A percentile compares a stretch with the other conserved stretches of the same genome.
phyloP scores from a whole-genome alignment of 2,797 vertebrate genomes.

The Lycodopsis pacificus region DNA sequence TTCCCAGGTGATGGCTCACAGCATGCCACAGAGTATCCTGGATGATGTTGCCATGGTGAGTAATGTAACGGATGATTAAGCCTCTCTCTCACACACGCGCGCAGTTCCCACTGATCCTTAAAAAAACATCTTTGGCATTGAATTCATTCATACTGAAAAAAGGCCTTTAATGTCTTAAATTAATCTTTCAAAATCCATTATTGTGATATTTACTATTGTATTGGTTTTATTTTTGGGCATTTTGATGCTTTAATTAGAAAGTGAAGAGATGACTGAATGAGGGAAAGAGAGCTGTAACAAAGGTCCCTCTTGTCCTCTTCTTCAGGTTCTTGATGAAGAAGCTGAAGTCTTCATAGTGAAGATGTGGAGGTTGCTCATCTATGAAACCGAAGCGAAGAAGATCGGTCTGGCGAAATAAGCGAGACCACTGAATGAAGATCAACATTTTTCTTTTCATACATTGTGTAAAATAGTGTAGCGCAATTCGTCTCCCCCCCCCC shows the following conservation, averaged over 20 bases:
- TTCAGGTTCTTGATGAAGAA: constrained; percentile 98
- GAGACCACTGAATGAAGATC: constrained; percentile 47
- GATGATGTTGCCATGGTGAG: constrained; percentile 99
- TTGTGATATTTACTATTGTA: no score
- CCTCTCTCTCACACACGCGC: not conserved
- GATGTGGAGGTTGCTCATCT: constrained; percentile 99
- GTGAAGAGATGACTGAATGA: not conserved
- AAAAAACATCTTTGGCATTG: not conserved
- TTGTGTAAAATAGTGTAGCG: constrained; percentile 63
- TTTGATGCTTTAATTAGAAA: not conserved
- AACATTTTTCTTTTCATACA: constrained; percentile 35
- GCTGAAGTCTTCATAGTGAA: constrained; percentile 99
- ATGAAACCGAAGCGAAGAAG: constrained; percentile 99
- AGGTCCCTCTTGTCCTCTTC: constrained; percentile 30
- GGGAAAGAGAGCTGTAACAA: not conserved
- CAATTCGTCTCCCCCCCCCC: constrained; percentile 45
- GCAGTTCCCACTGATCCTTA: not conserved
- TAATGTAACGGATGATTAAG: not conserved
- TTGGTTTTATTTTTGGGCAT: not conserved
- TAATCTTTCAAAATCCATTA: not conserved
- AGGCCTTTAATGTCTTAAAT: not conserved
- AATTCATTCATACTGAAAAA: not conserved
- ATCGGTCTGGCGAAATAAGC: constrained; percentile 97
- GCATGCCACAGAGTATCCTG: constrained; percentile 96
- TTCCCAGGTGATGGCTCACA: constrained; percentile 97